Evolutionary conservation across 2,113 vertebrate species (phyloP).

Genomic region (Hemichromis elongatus): DNA sequence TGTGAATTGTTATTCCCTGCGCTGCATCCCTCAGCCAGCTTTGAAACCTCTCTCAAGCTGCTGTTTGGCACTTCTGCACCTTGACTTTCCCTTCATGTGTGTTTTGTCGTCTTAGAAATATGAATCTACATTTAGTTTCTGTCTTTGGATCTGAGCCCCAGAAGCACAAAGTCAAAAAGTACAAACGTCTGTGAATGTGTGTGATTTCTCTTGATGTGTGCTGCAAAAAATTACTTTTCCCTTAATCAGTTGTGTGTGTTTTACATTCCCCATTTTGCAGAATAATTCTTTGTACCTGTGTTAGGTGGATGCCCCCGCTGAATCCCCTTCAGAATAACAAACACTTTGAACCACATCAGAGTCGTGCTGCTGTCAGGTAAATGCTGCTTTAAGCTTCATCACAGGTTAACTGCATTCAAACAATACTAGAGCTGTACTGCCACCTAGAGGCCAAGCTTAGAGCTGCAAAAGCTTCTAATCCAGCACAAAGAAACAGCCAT

Average conservation of each 20-base stretch:
- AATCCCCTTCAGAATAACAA: not conserved
- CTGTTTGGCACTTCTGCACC: slow-evolving; percentile 25
- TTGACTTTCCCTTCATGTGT: not conserved
- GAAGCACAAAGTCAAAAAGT: slow-evolving; percentile 17
- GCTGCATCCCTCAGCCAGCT: slow-evolving; percentile 27
- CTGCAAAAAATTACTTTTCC: not conserved
- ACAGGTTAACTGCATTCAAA: not conserved
- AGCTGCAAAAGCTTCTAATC: not conserved
- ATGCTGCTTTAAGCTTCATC: slow-evolving; percentile 12
- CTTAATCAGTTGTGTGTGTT: not conserved
- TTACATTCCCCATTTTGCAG: not conserved
- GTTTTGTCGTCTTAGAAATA: not conserved
- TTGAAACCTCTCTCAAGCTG: slow-evolving; percentile 21
- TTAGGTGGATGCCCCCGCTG: not conserved
- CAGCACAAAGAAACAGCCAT: not conserved
- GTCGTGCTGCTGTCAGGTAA: not conserved
- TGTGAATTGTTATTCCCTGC: slow-evolving; percentile 42
- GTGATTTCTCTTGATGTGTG: not conserved
- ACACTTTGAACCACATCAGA: not conserved
- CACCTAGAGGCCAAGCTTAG: slow-evolving; percentile 12
- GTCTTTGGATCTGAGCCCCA: not conserved
- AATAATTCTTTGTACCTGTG: not conserved
- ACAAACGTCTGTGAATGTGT: not conserved
- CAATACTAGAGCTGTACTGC: not conserved
- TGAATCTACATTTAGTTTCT: not conserved